Percentiles rank a stretch among this genome's conserved stretches.
These are phyloP conservation scores for Eciton burchellii DNA, from an alignment of 1,140 invertebrate genomes.

Conservation along the genomic window DNA sequence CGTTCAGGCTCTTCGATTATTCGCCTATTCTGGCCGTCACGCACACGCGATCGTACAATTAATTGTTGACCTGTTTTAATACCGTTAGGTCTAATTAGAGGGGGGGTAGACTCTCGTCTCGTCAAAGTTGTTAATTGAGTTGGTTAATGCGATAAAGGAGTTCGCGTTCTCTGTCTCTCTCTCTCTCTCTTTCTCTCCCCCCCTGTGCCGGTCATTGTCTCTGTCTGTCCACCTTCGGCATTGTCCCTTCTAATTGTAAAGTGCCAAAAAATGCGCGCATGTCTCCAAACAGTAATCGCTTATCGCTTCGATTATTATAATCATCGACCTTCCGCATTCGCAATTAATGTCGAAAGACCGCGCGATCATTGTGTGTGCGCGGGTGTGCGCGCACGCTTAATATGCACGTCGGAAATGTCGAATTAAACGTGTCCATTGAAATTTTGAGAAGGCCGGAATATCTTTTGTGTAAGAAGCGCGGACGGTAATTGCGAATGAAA, in stretches of 20 bases:
- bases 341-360: not conserved
- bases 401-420: not conserved
- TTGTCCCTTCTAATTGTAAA: conserved; percentile 15
- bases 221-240: conserved; percentile 46
- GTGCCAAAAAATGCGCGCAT: conserved; percentile 38
- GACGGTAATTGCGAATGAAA: too few species aligned
- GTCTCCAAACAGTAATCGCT: conserved; percentile 61
- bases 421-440: not conserved
- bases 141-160: conserved; percentile 78
- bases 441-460: not conserved
- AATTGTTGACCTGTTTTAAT: conserved; percentile 79
- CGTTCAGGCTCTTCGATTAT: conserved; percentile 42
- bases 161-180: conserved; percentile 64
- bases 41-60: conserved; percentile 70
- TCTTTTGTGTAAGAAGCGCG: not conserved
- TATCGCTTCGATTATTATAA: conserved; percentile 65
- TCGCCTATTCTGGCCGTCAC: conserved; percentile 47
- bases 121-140: conserved; percentile 79
- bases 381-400: conserved; percentile 4
- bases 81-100: conserved; percentile 77
- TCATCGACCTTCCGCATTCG: conserved; percentile 47
- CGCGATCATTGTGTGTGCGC: not conserved
- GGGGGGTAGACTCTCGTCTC: conserved; percentile 67
- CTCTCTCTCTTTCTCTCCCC: conserved; percentile 41
- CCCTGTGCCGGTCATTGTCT: conserved; percentile 25